phyloP scores from a whole-genome alignment of 2,888 invertebrate species.

The Patella caerulea region DNA sequence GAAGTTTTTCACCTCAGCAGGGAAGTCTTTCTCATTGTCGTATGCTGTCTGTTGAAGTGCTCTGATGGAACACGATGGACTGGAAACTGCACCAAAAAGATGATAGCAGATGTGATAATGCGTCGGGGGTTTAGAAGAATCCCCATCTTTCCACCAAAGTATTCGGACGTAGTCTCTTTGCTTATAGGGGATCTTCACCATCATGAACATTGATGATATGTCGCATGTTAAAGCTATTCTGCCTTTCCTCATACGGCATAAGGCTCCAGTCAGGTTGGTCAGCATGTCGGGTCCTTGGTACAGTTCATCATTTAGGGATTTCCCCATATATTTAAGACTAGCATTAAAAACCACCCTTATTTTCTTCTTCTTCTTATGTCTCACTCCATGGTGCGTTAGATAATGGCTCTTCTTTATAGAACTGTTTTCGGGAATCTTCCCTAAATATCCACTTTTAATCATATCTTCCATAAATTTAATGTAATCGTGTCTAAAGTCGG shows the following conservation, averaged over 20 bases:
- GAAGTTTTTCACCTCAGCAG: background rate
- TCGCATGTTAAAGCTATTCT: background rate
- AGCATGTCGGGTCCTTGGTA: background rate
- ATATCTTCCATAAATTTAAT: background rate
- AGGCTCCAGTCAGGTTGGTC: background rate
- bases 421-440: background rate
- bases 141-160: background rate
- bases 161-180: constrained; percentile 1
- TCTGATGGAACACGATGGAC: background rate
- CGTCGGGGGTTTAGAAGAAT: background rate
- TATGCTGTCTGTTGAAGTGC: background rate
- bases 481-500: background rate
- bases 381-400: background rate
- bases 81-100: background rate
- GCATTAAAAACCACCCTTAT: background rate
- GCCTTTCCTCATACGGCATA: background rate
- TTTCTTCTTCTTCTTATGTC: constrained; percentile 1
- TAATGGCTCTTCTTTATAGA: background rate
- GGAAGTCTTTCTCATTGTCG: background rate
- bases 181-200: background rate
- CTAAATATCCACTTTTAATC: background rate
- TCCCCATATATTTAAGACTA: background rate
- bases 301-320: background rate
- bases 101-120: background rate
- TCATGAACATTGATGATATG: background rate